Evolutionary conservation across 2,113 vertebrate species (phyloP).

Genomic region (Silurus meridionalis): DNA sequence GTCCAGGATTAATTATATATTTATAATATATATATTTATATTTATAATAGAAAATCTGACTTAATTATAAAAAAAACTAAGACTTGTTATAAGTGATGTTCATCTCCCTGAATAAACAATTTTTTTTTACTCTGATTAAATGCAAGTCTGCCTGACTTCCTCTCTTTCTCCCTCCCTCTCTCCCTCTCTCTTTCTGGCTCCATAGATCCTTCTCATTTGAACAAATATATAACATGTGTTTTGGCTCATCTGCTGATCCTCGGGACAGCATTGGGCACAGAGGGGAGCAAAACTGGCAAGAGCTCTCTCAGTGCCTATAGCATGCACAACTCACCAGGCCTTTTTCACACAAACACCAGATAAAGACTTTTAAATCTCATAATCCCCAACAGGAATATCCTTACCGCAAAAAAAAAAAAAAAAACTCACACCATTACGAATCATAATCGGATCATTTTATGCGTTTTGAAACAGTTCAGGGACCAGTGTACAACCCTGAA

Average conservation of each 20-base stretch:
- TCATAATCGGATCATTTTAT: not conserved
- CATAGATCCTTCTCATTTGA: not conserved
- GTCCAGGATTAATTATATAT: no score
- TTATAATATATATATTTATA: no score
- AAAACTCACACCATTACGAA: not conserved
- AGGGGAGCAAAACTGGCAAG: conserved; percentile 16
- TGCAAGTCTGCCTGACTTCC: not conserved
- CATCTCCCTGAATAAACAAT: not conserved
- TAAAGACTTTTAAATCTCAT: not conserved
- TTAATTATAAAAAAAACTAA: not conserved
- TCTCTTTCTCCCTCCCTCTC: conserved; percentile 5
- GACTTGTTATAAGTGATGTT: not conserved
- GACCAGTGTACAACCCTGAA: not conserved
- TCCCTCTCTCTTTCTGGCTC: not conserved
- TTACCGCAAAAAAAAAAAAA: not conserved
- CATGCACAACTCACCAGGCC: conserved; percentile 21
- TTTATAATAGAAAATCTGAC: not conserved
- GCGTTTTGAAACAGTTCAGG: not conserved
- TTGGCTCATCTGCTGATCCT: conserved; percentile 47
- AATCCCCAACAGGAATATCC: not conserved
- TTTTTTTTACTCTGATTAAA: not conserved
- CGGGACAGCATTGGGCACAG: conserved; percentile 25
- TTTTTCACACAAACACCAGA: not conserved
- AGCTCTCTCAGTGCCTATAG: conserved; percentile 9
- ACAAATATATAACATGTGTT: conserved; percentile 43